These are phyloP conservation scores for Eptesicus fuscus DNA, from an alignment of 2,113 vertebrate genomes.

Conservation along the genomic window DNA sequence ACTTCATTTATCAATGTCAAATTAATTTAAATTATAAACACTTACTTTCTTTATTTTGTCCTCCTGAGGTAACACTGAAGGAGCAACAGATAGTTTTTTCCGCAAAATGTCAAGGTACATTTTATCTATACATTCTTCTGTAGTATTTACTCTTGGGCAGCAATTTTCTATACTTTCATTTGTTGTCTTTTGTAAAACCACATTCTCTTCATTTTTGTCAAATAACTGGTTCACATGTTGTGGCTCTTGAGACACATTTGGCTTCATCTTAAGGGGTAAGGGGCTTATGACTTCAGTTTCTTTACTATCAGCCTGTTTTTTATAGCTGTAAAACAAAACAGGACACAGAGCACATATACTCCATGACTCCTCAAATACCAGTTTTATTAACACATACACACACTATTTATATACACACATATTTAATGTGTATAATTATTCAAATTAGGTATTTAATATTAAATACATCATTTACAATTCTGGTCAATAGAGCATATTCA, in stretches of 20 bases:
- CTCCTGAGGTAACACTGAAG: constrained; percentile 55
- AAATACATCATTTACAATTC: constrained; percentile 5
- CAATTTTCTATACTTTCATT: constrained; percentile 3
- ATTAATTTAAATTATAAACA: not conserved
- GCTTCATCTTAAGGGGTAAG: constrained; percentile 41
- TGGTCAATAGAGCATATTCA: not conserved
- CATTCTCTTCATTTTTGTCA: constrained; percentile 59
- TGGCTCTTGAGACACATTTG: constrained; percentile 51
- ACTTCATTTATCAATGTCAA: not conserved
- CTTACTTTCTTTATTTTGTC: constrained; percentile 78
- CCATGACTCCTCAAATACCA: not conserved
- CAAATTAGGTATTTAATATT: not conserved
- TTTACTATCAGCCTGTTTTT: constrained; percentile 64
- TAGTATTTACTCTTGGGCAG: constrained; percentile 4
- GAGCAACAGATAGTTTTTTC: constrained; percentile 55
- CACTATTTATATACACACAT: not conserved
- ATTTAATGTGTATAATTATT: not conserved
- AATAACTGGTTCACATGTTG: not conserved
- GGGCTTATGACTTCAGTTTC: constrained; percentile 58
- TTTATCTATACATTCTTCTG: constrained; percentile 68
- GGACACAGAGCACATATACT: not conserved
- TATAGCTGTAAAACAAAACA: constrained; percentile 67
- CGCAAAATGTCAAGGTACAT: constrained; percentile 58
- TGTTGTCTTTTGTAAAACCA: constrained; percentile 35
- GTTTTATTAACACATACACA: not conserved